Evolutionary conservation across 1,140 invertebrate genomes (phyloP).

Genomic region (Drosophila sechellia): DNA sequence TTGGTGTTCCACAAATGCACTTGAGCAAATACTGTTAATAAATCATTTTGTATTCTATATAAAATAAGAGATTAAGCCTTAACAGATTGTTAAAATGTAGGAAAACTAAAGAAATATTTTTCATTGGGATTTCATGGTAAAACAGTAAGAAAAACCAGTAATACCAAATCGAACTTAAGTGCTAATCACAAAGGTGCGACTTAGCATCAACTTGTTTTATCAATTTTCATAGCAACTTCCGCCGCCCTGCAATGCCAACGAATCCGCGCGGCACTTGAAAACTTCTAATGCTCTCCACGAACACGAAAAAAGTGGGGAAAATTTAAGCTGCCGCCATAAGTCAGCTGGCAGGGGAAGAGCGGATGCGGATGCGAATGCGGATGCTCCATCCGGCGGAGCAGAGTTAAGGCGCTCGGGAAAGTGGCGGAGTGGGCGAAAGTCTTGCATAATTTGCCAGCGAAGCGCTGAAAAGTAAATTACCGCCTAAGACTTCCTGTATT

Average conservation of each 20-base stretch:
- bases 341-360: conserved; percentile 27
- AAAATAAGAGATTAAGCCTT: not conserved
- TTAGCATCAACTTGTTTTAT: conserved; percentile 29
- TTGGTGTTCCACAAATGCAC: not conserved
- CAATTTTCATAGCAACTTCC: conserved; percentile 26
- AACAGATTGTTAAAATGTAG: not conserved
- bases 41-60: not conserved
- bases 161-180: not conserved
- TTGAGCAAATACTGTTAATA: not conserved
- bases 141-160: no score
- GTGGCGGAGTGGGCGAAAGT: conserved; percentile 31
- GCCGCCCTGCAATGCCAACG: not conserved
- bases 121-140: no score
- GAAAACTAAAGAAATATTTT: no score
- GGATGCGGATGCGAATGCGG: conserved; percentile 15
- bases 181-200: conserved; percentile 16
- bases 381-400: conserved; percentile 6
- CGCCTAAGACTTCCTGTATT: conserved; percentile 78
- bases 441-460: conserved; percentile 78
- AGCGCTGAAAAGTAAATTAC: conserved; percentile 79
- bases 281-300: conserved; percentile 47
- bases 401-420: not conserved
- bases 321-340: conserved; percentile 61
- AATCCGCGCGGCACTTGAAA: conserved; percentile 44
- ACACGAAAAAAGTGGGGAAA: conserved; percentile 43